Percentiles rank a stretch among this genome's conserved stretches.
These are phyloP conservation scores for Palythoa heliodiscus DNA, from an alignment of 92 coral and sea anemone species.

Conservation along the genomic window DNA sequence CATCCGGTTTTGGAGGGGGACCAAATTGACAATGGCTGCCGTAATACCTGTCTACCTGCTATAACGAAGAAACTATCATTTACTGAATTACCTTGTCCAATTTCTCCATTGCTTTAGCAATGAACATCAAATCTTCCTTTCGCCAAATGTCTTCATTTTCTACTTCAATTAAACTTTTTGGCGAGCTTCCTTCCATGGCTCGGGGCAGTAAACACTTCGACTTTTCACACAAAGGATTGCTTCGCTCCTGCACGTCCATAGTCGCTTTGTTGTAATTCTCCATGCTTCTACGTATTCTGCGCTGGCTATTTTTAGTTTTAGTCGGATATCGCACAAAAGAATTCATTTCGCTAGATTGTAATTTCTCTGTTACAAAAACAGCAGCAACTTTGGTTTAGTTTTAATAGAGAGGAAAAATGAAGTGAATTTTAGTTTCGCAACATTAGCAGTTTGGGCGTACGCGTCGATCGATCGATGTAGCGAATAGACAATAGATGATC, in stretches of 20 bases:
- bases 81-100: constrained; percentile 41
- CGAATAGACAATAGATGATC: constrained; percentile 6
- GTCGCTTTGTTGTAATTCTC: constrained; percentile 78
- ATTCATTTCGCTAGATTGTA: background rate
- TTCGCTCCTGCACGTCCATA: constrained; percentile 78
- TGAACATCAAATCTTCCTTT: constrained; percentile 68
- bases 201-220: constrained; percentile 55
- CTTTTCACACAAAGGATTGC: constrained; percentile 35
- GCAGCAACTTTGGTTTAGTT: background rate
- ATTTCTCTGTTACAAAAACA: background rate
- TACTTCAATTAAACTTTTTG: constrained; percentile 2
- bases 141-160: constrained; percentile 44
- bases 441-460: background rate
- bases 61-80: background rate
- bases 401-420: background rate
- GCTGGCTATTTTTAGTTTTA: constrained; percentile 35
- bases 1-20: too few species aligned
- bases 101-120: constrained; percentile 72
- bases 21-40: too few species aligned
- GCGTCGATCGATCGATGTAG: too few species aligned
- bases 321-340: constrained; percentile 1
- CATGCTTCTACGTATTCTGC: constrained; percentile 85
- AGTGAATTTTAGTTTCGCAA: background rate
- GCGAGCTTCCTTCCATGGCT: constrained; percentile 37
- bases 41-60: background rate